A percentile compares a stretch with the other conserved stretches of the same genome.
Conservation (phyloP, 2,113 vertebrate genomes). For the Tachysurus fulvidraco region DNA sequence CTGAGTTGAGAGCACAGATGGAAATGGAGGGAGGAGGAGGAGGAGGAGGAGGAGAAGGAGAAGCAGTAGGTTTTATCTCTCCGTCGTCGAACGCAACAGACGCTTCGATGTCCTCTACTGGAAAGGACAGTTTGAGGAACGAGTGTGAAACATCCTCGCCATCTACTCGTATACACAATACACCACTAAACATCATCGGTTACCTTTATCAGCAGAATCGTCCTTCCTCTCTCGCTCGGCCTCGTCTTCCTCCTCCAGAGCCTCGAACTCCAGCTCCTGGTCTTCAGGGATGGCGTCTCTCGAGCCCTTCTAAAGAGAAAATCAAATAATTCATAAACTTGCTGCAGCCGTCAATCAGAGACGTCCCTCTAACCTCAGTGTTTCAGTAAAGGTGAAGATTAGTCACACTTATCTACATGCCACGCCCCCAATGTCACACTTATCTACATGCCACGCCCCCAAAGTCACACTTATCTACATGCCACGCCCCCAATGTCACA, state of each 20-base stretch:
- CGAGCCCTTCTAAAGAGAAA: slow-evolving; percentile 68
- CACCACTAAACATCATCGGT: not conserved
- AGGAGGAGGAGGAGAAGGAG: not conserved
- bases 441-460: too few relatives aligned
- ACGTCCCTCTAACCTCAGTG: not conserved
- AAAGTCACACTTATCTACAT: too few relatives aligned
- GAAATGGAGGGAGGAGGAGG: slow-evolving; percentile 33
- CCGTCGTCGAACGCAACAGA: not conserved
- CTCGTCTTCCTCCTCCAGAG: slow-evolving; percentile 74
- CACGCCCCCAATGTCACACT: too few relatives aligned
- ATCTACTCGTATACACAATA: not conserved
- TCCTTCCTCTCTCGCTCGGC: slow-evolving; percentile 36
- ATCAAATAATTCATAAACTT: not conserved
- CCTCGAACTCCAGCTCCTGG: slow-evolving; percentile 76
- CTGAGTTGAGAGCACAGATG: not conserved
- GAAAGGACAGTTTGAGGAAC: not conserved
- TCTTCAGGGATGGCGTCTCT: slow-evolving; percentile 75
- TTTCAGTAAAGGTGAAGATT: too few relatives aligned
- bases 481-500: not conserved
- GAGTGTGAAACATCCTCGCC: not conserved
- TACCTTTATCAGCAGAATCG: slow-evolving; percentile 47
- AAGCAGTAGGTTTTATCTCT: slow-evolving; percentile 5
- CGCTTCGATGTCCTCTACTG: slow-evolving; percentile 36
- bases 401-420: too few relatives aligned
- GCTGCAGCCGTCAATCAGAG: not conserved